Evolutionary conservation across 2,888 invertebrate species (phyloP), one percentile per base, ranked within the genome.

Genomic region (Drosophila paracracens): DNA sequence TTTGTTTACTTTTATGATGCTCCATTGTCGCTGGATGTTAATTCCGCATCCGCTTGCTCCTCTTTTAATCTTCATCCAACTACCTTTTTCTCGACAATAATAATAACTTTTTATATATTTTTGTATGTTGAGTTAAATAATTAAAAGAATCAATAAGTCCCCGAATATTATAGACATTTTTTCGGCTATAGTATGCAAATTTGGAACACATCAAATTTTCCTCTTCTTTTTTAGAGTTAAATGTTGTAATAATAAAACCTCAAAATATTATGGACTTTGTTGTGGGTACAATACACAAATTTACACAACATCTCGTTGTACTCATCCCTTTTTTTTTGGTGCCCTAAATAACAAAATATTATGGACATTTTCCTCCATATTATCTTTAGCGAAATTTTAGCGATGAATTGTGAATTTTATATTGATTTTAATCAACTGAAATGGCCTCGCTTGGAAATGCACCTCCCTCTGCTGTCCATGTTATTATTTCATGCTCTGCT

Each of bases 401-500:
- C 25, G 46, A 46, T 16, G 8, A 25, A 46, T 46, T 25, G 4
- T 8, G 1, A 25, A 46, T 46, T 25, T 16, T 16, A 46, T 46
- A 46, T 46, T 25, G 46, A 25, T 16, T 25, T 46, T 16, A 46
- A 16, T 25, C 8, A 16, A 25, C 4, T 25, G 7, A 46, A 46
- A 25, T 46, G 16, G 46, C 46, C 8, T 25, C 46, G 46, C 25
- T 46, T 46, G 21, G 21, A 21, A 46, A 46, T 21, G 21, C 7
- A 21, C 1, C 7, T n/a, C 18, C 18, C 11, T 6, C 18, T 18
- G 54, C 36, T 27, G 11, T 13, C 1, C 29, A 16, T 35, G 18
- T 13, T 53, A 53, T 43, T 46, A 31, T 18, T 48, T 54, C 48
- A 64, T 52, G 63, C 54, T 53, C 58, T 48, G 59, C 51, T 61